Evolutionary conservation across 1,140 invertebrate species (phyloP).

Genomic region (Drosophila repletoides): DNA sequence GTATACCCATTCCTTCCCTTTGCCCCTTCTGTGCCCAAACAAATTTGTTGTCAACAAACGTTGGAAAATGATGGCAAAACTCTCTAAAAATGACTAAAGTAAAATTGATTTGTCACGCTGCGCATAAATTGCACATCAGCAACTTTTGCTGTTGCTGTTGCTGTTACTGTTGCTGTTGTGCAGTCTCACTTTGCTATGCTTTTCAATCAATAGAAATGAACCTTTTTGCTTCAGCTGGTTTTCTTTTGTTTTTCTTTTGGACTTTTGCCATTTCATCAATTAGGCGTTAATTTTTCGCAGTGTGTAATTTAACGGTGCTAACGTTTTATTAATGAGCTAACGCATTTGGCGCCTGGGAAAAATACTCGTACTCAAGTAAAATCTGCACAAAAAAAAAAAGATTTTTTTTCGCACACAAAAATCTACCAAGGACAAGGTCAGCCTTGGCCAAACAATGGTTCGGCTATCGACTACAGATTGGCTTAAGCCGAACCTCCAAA

Average conservation of each 20-base stretch:
- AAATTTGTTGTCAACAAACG: slow-evolving; percentile 43
- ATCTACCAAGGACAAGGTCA: slow-evolving; percentile 41
- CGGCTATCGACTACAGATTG: slow-evolving; percentile 38
- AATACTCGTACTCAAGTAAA: background rate
- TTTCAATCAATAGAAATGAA: slow-evolving; percentile 50
- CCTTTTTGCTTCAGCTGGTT: slow-evolving; percentile 3
- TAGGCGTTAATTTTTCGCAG: slow-evolving; percentile 72
- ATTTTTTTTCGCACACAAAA: slow-evolving; percentile 19
- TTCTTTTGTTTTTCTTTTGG: slow-evolving; percentile 7
- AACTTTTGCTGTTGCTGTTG: slow-evolving; percentile 13
- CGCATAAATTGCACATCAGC: slow-evolving; percentile 80
- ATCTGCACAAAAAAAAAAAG: slow-evolving; percentile 23
- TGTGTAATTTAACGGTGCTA: slow-evolving; percentile 60
- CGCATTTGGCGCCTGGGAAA: slow-evolving; percentile 46
- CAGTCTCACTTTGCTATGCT: slow-evolving; percentile 51
- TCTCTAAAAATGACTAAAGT: slow-evolving; percentile 51
- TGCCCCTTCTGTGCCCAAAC: too few species aligned
- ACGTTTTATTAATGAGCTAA: slow-evolving; percentile 70
- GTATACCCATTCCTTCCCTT: too few species aligned
- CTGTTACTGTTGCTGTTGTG: slow-evolving; percentile 17
- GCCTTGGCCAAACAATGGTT: slow-evolving; percentile 35
- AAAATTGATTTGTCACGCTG: slow-evolving; percentile 82
- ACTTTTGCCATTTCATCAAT: slow-evolving; percentile 74
- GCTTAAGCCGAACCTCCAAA: slow-evolving; percentile 37
- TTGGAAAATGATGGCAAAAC: slow-evolving; percentile 15